Base-by-base conservation (phyloP, 2,797 vertebrate species). In the Orientallactaga sibirica region DNA sequence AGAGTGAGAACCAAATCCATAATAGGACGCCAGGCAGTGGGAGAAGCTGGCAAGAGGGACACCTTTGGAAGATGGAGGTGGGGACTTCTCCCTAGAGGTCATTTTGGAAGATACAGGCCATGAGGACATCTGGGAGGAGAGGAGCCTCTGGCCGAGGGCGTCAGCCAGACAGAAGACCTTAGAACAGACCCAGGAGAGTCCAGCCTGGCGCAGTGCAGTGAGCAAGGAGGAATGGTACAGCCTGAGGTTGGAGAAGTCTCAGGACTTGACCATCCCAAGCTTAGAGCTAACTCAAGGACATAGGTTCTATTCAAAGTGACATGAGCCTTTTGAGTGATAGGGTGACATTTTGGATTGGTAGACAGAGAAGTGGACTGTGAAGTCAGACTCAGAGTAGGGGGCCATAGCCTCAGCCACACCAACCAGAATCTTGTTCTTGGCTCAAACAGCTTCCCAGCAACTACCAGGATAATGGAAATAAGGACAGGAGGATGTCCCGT, bases 161-260 rank as follows among this genome's bases (percentile, higher is more conserved):
- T 9, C 64, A 66, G 64, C 24, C 7, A 66, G 20, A 66, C 24
- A 66, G 25, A 66, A 7, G 52, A 52, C 33, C 11, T 83, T 55
- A 55, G 29, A 24, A 48, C 48, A 7, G 48, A 48, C 5, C 48
- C 10, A 48, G 48, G 19, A 18, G 25, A 15, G 64, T 27, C 61
- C 3, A 0, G 8, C 1, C n/a, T 29, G 33, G 37, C 4, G 18
- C 5, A 22, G 61, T 27, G 0, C 8, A 20, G 15, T 0, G 0
- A 10, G 2, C 55, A 7, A 29, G 52, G 67, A 37, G 64, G 8
- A 0, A 25, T 5, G 22, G 14, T 5, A 24, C 27, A 41, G 29
- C 16, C 78, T 4, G 20, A 7, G 43, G 6, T 7, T 2, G 12
- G 29, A 5, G n/a, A 8, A 6, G 43, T 33, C 22, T 61, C 82